Evolutionary conservation across 2,113 vertebrate genomes (phyloP).

Genomic region (Burhinus bistriatus): DNA sequence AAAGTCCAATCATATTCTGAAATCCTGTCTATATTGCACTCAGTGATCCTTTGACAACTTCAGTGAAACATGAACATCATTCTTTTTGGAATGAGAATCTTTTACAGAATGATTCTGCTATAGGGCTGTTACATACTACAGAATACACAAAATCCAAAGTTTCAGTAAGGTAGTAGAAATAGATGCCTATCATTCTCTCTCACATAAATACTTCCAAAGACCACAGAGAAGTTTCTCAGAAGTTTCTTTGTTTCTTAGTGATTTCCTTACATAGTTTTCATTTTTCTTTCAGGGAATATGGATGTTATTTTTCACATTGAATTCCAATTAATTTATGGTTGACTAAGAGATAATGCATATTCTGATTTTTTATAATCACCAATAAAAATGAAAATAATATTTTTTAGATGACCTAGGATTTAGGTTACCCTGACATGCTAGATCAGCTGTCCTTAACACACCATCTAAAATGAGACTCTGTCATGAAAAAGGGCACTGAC

Average conservation of each 20-base stretch:
- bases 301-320: neutral
- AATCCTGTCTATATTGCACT: neutral
- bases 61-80: neutral
- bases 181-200: neutral
- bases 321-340: neutral
- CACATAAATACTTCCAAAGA: neutral
- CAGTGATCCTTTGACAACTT: neutral
- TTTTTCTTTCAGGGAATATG: neutral
- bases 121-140: neutral
- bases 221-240: neutral
- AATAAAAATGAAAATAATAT: neutral
- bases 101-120: neutral
- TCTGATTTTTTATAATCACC: neutral
- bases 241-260: neutral
- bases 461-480: neutral
- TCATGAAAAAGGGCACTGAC: neutral
- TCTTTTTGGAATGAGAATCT: neutral
- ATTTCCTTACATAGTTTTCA: neutral
- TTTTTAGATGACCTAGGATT: neutral
- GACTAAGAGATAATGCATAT: neutral
- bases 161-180: neutral
- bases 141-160: neutral
- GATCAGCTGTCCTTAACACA: neutral
- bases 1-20: neutral
- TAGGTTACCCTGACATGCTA: neutral